These are phyloP conservation scores for Hippocampus abdominalis DNA, from an alignment of 2,113 vertebrate genomes.

Conservation along the genomic window DNA sequence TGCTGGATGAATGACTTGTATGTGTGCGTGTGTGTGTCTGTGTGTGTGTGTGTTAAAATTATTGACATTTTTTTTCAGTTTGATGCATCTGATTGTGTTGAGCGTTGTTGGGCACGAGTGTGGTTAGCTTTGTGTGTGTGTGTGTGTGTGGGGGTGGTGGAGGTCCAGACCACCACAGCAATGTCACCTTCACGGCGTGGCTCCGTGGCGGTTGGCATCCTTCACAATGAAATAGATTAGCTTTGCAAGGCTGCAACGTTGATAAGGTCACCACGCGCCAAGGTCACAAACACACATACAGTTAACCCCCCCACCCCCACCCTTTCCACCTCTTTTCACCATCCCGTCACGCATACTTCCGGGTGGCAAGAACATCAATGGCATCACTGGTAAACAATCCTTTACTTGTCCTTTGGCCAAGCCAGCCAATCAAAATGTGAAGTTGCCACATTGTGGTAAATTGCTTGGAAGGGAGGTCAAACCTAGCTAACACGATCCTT, in stretches of 20 bases:
- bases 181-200: slow-evolving; percentile 71
- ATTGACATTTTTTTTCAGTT: no score
- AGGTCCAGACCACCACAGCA: slow-evolving; percentile 40
- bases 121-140: background rate
- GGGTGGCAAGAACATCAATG: no score
- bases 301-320: slow-evolving; percentile 29
- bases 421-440: no score
- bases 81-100: slow-evolving; percentile 30
- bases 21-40: no score
- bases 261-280: slow-evolving; percentile 72
- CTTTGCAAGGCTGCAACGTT: slow-evolving; percentile 66
- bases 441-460: no score
- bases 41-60: no score
- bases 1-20: background rate
- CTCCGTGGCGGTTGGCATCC: slow-evolving; percentile 63
- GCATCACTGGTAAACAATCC: no score
- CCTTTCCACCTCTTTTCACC: background rate
- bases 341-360: no score
- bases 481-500: no score
- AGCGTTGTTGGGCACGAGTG: background rate
- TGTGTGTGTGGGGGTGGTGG: slow-evolving; percentile 13
- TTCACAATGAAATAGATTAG: slow-evolving; percentile 71
- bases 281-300: slow-evolving; percentile 61
- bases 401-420: no score
- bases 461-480: no score